Percentiles rank a stretch among this genome's conserved stretches.
phyloP scores from a whole-genome alignment of 2,888 invertebrate species.

The Bugula neritina region DNA sequence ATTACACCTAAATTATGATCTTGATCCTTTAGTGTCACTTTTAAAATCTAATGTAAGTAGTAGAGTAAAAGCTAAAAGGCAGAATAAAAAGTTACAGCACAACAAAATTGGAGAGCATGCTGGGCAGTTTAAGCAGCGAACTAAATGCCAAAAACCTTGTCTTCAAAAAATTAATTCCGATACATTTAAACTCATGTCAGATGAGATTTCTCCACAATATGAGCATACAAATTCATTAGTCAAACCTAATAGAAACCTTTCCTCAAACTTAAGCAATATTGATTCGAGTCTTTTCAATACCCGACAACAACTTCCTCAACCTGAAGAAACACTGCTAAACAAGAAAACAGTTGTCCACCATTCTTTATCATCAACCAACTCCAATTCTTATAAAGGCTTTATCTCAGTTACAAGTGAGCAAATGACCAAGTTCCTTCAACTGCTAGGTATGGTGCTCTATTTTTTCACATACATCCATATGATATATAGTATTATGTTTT shows the following conservation, averaged over 20 bases:
- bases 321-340: neutral
- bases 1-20: neutral
- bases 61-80: neutral
- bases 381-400: neutral
- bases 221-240: too few relatives aligned
- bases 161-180: constrained; percentile 4
- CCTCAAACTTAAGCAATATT: too few relatives aligned
- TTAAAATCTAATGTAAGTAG: neutral
- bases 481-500: neutral
- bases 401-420: neutral
- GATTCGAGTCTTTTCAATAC: too few relatives aligned
- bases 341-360: neutral
- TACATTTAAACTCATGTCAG: constrained; percentile 8
- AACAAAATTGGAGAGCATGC: neutral
- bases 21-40: neutral
- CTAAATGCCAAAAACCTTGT: neutral
- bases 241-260: too few relatives aligned
- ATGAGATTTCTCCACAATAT: neutral
- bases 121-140: neutral
- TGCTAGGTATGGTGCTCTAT: constrained; percentile 2
- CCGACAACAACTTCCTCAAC: neutral
- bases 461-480: too few relatives aligned
- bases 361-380: neutral
- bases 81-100: neutral
- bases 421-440: neutral